phyloP scores from a whole-genome alignment of 2,888 invertebrate genomes.

The Chromoteleia sp. region DNA sequence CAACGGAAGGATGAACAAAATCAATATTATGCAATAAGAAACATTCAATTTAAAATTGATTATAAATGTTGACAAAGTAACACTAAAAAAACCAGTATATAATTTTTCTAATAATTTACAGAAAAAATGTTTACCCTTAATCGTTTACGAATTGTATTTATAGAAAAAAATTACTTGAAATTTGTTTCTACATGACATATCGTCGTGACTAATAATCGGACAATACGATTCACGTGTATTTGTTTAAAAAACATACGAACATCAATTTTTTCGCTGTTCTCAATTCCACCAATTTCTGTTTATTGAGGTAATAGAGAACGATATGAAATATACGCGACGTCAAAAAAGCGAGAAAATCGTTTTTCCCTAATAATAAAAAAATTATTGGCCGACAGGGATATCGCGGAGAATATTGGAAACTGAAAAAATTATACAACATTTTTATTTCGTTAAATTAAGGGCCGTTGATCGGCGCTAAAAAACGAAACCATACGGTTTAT shows the following conservation, averaged over 20 bases:
- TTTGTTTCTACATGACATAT: too few species aligned
- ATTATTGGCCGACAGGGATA: slow-evolving; percentile 25
- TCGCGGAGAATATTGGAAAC: slow-evolving; percentile 22
- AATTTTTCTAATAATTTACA: too few species aligned
- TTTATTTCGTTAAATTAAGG: slow-evolving; percentile 21
- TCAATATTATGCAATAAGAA: too few species aligned
- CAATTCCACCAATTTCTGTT: slow-evolving; percentile 9
- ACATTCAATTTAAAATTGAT: too few species aligned
- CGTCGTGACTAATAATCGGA: too few species aligned
- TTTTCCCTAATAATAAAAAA: slow-evolving; percentile 4
- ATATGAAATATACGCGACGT: slow-evolving; percentile 19
- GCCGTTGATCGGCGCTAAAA: slow-evolving; percentile 3
- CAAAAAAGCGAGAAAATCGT: slow-evolving; percentile 9
- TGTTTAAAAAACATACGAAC: slow-evolving; percentile 8
- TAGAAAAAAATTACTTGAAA: too few species aligned
- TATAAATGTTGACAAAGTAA: too few species aligned
- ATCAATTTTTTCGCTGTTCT: slow-evolving; percentile 4
- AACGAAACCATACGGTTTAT: background rate
- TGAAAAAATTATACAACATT: slow-evolving; percentile 5
- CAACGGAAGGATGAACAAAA: too few species aligned
- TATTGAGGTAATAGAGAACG: slow-evolving; percentile 11
- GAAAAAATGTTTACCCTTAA: too few species aligned
- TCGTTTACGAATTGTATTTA: too few species aligned
- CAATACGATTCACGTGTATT: too few species aligned
- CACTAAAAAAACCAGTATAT: too few species aligned